These are phyloP conservation scores for Spodoptera littoralis DNA, from an alignment of 2,888 invertebrate species.

Conservation along the genomic window DNA sequence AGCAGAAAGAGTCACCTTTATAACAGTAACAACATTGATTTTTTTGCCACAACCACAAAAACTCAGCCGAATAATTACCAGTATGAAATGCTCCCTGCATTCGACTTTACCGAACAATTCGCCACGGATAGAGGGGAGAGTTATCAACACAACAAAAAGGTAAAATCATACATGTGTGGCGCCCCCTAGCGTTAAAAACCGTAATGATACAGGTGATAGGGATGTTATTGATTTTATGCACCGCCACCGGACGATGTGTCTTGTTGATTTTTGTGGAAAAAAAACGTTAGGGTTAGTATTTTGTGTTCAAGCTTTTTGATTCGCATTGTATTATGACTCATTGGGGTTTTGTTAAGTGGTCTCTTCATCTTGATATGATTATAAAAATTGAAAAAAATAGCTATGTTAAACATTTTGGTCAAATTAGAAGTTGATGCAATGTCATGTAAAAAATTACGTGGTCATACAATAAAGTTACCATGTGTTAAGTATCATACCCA, in stretches of 20 bases:
- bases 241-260: constrained; percentile 3
- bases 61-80: constrained; percentile 38
- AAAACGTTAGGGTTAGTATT: background rate
- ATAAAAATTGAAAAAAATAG: no score
- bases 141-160: constrained; percentile 49
- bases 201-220: constrained; percentile 56
- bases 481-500: no score
- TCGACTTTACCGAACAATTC: constrained; percentile 61
- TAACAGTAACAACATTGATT: no score
- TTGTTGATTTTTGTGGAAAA: constrained; percentile 12
- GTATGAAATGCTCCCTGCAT: constrained; percentile 39
- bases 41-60: constrained; percentile 2
- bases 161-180: constrained; percentile 59
- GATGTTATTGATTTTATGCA: constrained; percentile 36
- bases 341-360: no score
- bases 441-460: no score
- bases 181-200: constrained; percentile 47
- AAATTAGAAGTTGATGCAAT: no score
- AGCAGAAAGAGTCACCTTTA: no score
- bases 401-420: no score
- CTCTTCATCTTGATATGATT: no score
- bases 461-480: no score
- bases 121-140: constrained; percentile 54
- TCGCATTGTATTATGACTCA: no score
- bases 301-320: no score